Evolutionary conservation across 2,888 invertebrate species (phyloP).

Genomic region (Dendrolimus pini): DNA sequence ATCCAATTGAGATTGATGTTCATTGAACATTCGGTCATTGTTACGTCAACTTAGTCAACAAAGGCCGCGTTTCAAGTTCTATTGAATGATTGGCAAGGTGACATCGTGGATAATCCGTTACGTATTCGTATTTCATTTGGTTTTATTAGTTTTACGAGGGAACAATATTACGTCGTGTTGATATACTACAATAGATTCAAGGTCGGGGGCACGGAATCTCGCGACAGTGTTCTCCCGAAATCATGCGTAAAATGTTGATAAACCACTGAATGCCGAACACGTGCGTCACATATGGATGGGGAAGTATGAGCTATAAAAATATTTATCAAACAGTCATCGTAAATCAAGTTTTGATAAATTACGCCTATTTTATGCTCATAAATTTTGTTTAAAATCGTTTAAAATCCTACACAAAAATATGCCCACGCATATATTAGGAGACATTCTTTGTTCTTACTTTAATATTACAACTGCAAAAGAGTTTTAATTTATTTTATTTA

Average conservation of each 20-base stretch:
- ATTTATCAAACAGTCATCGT: neutral
- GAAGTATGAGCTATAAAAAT: neutral
- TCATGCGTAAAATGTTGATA: neutral
- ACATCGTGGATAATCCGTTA: neutral
- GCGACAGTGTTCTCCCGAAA: neutral
- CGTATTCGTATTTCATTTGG: neutral
- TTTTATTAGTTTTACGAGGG: neutral
- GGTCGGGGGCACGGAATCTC: conserved; percentile 9
- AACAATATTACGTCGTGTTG: conserved; percentile 5
- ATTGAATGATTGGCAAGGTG: neutral
- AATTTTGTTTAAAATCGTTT: neutral
- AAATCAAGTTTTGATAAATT: neutral
- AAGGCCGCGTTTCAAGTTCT: conserved; percentile 1
- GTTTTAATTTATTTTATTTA: too few species aligned
- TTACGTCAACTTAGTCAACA: conserved; percentile 6
- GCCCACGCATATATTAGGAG: neutral
- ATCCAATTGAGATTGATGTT: conserved; percentile 5
- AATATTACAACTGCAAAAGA: too few species aligned
- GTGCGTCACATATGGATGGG: neutral
- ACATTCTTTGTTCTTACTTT: too few species aligned
- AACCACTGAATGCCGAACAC: neutral
- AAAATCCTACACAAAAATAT: neutral
- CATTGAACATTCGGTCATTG: conserved; percentile 5
- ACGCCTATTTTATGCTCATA: neutral
- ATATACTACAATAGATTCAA: conserved; percentile 24